A percentile compares a stretch with the other conserved stretches of the same genome.
Evolutionary conservation across 2,797 vertebrate genomes (phyloP).

Genomic region (Botia kubotai): DNA sequence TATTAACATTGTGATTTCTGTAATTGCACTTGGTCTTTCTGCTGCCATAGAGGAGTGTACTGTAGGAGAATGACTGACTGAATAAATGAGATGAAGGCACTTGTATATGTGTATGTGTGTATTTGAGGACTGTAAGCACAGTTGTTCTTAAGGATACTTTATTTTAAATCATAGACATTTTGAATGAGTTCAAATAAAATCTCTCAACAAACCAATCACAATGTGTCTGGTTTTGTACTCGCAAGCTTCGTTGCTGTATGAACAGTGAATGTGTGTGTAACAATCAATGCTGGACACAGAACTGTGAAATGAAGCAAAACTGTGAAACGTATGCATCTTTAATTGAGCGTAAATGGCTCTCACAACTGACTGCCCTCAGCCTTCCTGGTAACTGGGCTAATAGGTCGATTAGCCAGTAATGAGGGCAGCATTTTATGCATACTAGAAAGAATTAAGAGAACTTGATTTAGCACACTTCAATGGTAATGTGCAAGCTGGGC

Average conservation of each 20-base stretch:
- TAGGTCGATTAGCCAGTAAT: neutral
- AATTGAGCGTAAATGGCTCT: slow-evolving; percentile 14
- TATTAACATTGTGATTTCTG: slow-evolving; percentile 38
- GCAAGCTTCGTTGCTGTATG: neutral
- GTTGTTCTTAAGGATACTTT: slow-evolving; percentile 61
- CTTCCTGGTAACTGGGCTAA: neutral
- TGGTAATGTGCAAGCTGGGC: neutral
- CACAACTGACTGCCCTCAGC: neutral
- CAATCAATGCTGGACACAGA: neutral
- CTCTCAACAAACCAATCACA: slow-evolving; percentile 55
- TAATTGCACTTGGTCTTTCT: slow-evolving; percentile 48
- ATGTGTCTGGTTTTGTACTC: slow-evolving; percentile 14
- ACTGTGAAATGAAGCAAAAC: neutral
- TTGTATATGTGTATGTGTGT: slow-evolving; percentile 41
- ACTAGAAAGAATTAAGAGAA: neutral
- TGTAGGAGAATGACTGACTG: slow-evolving; percentile 8
- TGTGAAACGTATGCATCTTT: slow-evolving; percentile 4
- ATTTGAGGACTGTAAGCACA: slow-evolving; percentile 55
- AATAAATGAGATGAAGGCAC: slow-evolving; percentile 17
- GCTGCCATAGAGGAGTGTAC: slow-evolving; percentile 38
- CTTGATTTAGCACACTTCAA: neutral
- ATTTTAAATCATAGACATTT: slow-evolving; percentile 62
- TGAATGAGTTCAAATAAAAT: slow-evolving; percentile 70
- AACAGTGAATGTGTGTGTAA: neutral
- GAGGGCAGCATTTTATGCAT: neutral